A percentile compares a stretch with the other conserved stretches of the same genome.
Evolutionary conservation across 2,888 invertebrate species (phyloP).

Genomic region (Leptopilina myrica): DNA sequence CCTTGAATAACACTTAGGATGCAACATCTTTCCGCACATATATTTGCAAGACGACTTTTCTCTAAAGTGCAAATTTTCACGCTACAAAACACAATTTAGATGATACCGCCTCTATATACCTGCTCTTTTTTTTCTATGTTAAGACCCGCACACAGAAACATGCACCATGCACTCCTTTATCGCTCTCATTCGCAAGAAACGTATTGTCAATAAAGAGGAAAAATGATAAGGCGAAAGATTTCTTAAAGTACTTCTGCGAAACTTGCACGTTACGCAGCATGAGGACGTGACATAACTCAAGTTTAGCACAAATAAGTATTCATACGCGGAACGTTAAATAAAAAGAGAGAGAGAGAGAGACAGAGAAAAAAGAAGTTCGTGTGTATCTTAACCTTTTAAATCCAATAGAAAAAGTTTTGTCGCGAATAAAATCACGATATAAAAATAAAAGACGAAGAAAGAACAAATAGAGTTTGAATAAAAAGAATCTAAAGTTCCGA

Average conservation of each 20-base stretch:
- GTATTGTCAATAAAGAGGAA: conserved; percentile 22
- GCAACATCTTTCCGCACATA: no score
- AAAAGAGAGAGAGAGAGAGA: neutral
- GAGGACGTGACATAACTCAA: conserved; percentile 23
- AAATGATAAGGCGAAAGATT: conserved; percentile 9
- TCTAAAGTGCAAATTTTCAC: neutral
- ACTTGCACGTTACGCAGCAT: conserved; percentile 19
- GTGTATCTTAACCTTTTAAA: neutral
- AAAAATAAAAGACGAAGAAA: neutral
- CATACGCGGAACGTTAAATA: conserved; percentile 14
- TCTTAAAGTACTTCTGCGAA: conserved; percentile 17
- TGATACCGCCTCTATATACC: neutral
- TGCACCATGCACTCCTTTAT: neutral
- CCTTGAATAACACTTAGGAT: no score
- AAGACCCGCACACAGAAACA: neutral
- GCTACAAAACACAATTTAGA: neutral
- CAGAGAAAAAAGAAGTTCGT: neutral
- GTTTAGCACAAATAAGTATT: conserved; percentile 13
- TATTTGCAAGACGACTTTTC: neutral
- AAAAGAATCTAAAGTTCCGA: no score
- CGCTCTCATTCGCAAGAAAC: conserved; percentile 4
- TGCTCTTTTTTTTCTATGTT: neutral
- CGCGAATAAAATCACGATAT: no score
- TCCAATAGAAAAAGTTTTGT: neutral
- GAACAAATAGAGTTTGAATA: no score